A percentile compares a stretch with the other conserved stretches of the same genome.
phyloP scores from a whole-genome alignment of 2,797 vertebrate species.

The Rhinoraja longicauda region DNA sequence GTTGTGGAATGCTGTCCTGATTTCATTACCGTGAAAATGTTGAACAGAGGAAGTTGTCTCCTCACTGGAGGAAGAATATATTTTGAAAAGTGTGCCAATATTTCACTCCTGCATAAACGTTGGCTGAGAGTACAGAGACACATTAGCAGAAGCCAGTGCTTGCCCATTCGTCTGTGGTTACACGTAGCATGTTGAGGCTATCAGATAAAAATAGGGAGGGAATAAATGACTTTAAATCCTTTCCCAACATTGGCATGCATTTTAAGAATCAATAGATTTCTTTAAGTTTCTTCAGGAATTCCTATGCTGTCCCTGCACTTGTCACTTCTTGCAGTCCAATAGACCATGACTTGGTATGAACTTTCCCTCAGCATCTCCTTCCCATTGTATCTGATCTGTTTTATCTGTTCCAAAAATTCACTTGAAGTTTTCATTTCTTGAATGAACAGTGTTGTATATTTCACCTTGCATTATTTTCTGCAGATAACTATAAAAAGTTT shows the following conservation, averaged over 20 bases:
- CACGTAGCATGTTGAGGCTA: neutral
- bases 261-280: neutral
- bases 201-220: neutral
- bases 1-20: neutral
- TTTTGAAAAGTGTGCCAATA: neutral
- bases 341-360: neutral
- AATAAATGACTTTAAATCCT: neutral
- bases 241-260: neutral
- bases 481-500: neutral
- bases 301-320: neutral
- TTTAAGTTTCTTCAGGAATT: neutral
- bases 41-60: neutral
- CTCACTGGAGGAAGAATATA: neutral
- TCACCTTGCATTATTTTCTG: neutral
- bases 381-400: neutral
- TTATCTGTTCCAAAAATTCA: neutral
- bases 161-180: neutral
- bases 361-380: neutral
- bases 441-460: neutral
- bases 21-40: neutral
- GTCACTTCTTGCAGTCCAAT: neutral
- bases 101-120: neutral
- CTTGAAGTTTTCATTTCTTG: neutral
- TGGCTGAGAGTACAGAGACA: neutral
- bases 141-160: neutral